Percentiles rank a stretch among this genome's conserved stretches.
Conservation (phyloP, 35 echinoderm and acorn worm species). For the Anneissia japonica region DNA sequence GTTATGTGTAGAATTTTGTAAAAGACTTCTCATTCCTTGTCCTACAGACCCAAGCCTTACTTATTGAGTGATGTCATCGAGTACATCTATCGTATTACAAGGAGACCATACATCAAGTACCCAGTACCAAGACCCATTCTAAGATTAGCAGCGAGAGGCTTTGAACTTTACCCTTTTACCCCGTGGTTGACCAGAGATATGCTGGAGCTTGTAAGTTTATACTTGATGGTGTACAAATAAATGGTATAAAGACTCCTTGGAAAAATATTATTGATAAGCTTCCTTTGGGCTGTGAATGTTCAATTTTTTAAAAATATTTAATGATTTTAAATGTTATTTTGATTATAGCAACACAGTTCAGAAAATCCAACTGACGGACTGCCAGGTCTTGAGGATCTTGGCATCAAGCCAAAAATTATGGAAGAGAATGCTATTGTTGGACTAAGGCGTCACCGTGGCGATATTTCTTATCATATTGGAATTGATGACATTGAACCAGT, state of each 20-base stretch:
- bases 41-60: constrained; percentile 76
- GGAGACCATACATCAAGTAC: constrained; percentile 70
- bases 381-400: constrained; percentile 76
- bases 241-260: too few species aligned
- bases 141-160: constrained; percentile 23
- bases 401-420: constrained; percentile 45
- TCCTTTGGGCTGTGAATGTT: too few species aligned
- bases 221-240: not conserved
- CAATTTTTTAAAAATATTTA: not conserved
- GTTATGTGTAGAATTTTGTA: too few species aligned
- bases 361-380: constrained; percentile 39
- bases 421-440: constrained; percentile 75
- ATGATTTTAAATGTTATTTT: not conserved
- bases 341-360: constrained; percentile 69
- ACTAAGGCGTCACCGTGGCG: constrained; percentile 69
- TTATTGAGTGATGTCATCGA: constrained; percentile 60
- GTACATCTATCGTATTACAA: constrained; percentile 78
- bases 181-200: constrained; percentile 77
- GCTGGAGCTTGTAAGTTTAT: constrained; percentile 74
- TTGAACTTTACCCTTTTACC: constrained; percentile 60
- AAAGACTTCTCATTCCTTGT: not conserved
- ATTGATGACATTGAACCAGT: constrained; percentile 81
- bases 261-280: too few species aligned
- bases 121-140: constrained; percentile 67
- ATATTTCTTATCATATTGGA: constrained; percentile 75